Percentiles rank a stretch among this genome's conserved stretches.
Evolutionary conservation across 92 coral and sea anemone species (phyloP).

Genomic region (Hydrozoanthus gracilis): DNA sequence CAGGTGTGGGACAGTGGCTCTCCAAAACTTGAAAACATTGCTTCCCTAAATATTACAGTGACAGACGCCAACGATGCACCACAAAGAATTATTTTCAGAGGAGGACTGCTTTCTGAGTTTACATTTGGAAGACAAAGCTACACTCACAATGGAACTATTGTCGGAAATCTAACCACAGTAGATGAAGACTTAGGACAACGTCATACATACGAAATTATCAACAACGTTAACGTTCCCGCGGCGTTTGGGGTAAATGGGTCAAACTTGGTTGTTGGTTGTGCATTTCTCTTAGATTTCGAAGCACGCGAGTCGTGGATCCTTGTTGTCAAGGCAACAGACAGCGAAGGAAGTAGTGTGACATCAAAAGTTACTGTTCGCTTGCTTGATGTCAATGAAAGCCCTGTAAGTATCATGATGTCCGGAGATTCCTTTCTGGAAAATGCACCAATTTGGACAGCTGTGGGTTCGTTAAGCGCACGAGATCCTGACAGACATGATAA

Average conservation of each 20-base stretch:
- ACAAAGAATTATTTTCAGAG: constrained; percentile 46
- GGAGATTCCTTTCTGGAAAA: constrained; percentile 68
- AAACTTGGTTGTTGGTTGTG: constrained; percentile 54
- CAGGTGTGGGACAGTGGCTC: constrained; percentile 70
- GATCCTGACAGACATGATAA: constrained; percentile 73
- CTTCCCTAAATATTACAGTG: constrained; percentile 61
- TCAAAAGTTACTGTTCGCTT: constrained; percentile 60
- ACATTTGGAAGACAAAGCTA: constrained; percentile 24
- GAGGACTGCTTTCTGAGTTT: constrained; percentile 56
- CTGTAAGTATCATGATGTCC: constrained; percentile 63
- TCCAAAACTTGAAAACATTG: constrained; percentile 55
- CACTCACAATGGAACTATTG: constrained; percentile 62
- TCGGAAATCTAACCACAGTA: constrained; percentile 63
- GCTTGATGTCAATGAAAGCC: constrained; percentile 69
- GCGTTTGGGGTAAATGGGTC: constrained; percentile 60
- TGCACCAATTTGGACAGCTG: constrained; percentile 62
- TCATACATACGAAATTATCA: constrained; percentile 61
- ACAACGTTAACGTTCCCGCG: background rate
- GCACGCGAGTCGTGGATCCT: constrained; percentile 55
- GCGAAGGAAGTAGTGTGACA: constrained; percentile 55
- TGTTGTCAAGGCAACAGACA: constrained; percentile 64
- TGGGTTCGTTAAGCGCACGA: constrained; percentile 70
- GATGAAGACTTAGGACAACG: constrained; percentile 69
- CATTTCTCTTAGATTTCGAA: constrained; percentile 61
- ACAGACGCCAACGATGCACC: constrained; percentile 73